Evolutionary conservation across 2,797 vertebrate genomes (phyloP), one percentile per base, ranked within the genome.

Genomic region (Syngnathus acus): DNA sequence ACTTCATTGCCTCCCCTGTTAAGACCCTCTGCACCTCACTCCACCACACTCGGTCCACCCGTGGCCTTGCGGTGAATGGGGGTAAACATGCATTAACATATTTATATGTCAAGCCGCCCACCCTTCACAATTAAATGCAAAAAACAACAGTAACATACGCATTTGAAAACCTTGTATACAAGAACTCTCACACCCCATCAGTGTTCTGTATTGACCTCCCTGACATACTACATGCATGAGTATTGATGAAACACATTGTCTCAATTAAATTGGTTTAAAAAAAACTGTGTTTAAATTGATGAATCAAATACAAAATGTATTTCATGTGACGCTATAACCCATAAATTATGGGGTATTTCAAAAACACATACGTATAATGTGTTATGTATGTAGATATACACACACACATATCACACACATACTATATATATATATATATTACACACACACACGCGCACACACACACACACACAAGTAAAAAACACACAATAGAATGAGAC

Each of bases 41-140:
- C 64, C 68, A 78, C 78, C 74, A 77, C 78, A 62, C 68, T 26
- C 23, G 72, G 68, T 76, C 76, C 69, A 21, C 78, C 66, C 65
- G 53, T 84, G 84, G 80, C 81, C 85, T 88, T 78, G 69, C 55
- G 66, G 78, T 84, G 83, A 89, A 86, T 81, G 72, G 84, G 81
- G 78, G 81, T 90, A 89, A 91, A 90, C 82, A 88, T 13, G 53
- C 73, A 90, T 91, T 91, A 89, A 87, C 89, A 91, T 89, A 88
- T 89, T 90, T 87, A 81, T 87, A 81, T 77, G 77, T 84, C 75
- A 69, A 42, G 40, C 48, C 23, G 72, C 69, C 75, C 72, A 65
- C 72, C 48, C n/a, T 55, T 43, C 6, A 6, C 65, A 74, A 75
- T 74, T 74, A 63, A 16, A 63, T 16, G 9, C 58, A 42, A 61